These are phyloP conservation scores for Megaustenia siamemsis DNA, from an alignment of 2,888 invertebrate species.

Conservation along the genomic window DNA sequence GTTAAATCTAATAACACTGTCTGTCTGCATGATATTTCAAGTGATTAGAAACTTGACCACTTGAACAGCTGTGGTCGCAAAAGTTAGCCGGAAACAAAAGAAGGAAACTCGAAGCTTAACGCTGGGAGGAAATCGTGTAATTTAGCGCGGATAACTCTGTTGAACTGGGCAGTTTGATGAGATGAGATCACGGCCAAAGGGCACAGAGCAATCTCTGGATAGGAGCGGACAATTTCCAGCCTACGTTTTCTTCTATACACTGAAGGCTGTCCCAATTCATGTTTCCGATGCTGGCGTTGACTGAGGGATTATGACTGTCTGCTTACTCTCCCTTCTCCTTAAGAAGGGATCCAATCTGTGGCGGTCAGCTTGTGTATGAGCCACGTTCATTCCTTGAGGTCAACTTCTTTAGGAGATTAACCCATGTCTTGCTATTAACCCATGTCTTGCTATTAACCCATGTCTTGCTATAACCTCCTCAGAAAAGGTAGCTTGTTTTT, in stretches of 20 bases:
- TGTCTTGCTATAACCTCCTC: no score
- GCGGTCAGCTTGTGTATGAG: not conserved
- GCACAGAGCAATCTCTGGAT: not conserved
- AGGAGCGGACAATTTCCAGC: not conserved
- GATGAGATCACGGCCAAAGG: not conserved
- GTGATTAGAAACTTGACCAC: not conserved
- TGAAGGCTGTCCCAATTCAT: not conserved
- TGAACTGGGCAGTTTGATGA: not conserved
- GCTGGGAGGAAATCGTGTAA: not conserved
- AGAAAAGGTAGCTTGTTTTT: no score
- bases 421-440: no score
- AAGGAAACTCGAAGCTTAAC: not conserved
- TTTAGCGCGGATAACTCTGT: not conserved
- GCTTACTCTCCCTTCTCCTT: no score
- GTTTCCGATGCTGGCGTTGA: not conserved
- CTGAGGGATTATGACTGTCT: not conserved
- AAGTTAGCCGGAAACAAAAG: not conserved
- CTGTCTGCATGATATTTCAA: not conserved
- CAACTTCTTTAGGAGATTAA: no score
- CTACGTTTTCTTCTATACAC: not conserved
- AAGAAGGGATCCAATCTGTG: not conserved
- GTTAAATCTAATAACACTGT: no score
- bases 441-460: no score
- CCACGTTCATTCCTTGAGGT: no score
- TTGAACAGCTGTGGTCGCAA: not conserved